These are phyloP conservation scores for Trypoxylon attenuatum DNA, from an alignment of 2,888 invertebrate genomes.

Conservation along the genomic window DNA sequence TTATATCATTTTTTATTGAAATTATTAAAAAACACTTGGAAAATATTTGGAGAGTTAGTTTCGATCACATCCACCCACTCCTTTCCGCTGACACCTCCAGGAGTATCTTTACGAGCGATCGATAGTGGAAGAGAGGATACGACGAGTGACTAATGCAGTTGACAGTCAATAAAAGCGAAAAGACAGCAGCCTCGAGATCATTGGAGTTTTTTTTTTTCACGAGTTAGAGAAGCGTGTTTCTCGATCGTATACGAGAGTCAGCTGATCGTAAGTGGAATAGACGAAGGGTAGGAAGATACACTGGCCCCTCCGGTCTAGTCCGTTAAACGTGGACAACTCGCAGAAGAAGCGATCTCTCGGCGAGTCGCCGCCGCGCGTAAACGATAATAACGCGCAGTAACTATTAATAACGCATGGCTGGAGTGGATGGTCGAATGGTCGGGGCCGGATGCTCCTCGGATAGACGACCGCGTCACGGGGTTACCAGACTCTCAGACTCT, in stretches of 20 bases:
- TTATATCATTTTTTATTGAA: constrained; percentile 75
- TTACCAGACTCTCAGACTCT: not conserved
- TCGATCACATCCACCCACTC: no score
- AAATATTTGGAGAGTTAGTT: constrained; percentile 60
- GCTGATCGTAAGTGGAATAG: not conserved
- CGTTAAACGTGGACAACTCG: no score
- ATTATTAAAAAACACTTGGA: constrained; percentile 75
- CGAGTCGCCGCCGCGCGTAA: constrained; percentile 56
- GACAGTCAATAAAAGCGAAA: no score
- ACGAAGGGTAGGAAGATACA: not conserved
- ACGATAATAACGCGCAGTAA: constrained; percentile 69
- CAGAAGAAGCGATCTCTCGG: constrained; percentile 48
- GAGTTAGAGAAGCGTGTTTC: no score
- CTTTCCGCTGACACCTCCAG: no score
- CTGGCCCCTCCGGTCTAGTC: no score
- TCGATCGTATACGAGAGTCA: not conserved
- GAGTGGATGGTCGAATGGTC: no score
- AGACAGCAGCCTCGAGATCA: no score
- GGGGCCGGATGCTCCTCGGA: constrained; percentile 4
- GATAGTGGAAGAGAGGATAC: no score
- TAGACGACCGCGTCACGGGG: constrained; percentile 2
- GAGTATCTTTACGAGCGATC: no score
- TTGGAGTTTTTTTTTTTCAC: no score
- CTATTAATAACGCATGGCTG: constrained; percentile 67
- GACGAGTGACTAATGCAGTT: no score